A percentile compares a stretch with the other conserved stretches of the same genome.
Conservation (phyloP, 2,797 vertebrate genomes). For the Rhinophrynus dorsalis region DNA sequence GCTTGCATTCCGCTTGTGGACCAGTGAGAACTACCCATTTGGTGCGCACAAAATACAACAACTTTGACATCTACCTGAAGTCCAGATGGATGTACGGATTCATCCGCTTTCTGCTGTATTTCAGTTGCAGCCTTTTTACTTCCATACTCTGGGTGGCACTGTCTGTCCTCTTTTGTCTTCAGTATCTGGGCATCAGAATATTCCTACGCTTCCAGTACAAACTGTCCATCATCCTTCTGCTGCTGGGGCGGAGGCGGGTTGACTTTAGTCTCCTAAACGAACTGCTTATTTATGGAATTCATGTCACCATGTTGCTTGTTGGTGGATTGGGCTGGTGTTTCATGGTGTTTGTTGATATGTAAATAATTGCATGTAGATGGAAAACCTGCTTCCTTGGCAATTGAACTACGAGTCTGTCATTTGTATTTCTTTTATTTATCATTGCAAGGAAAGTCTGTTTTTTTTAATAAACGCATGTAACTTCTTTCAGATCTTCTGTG, state of each 20-base stretch:
- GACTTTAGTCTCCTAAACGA: conserved; percentile 92
- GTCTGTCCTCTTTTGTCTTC: conserved; percentile 86
- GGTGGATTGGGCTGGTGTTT: conserved; percentile 97
- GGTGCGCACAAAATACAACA: conserved; percentile 95
- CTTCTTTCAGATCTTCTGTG: neutral
- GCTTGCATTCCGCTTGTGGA: conserved; percentile 94
- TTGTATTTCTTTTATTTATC: conserved; percentile 53
- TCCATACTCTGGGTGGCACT: conserved; percentile 94
- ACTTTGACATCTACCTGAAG: conserved; percentile 85
- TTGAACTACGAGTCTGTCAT: conserved; percentile 7
- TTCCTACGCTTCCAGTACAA: conserved; percentile 96
- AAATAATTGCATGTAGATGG: conserved; percentile 63
- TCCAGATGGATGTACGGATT: conserved; percentile 93
- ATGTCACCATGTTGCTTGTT: conserved; percentile 95
- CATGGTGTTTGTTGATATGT: conserved; percentile 99
- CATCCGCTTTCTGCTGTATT: conserved; percentile 93
- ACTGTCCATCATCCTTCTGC: conserved; percentile 88
- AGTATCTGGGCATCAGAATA: conserved; percentile 86
- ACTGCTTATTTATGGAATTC: conserved; percentile 92
- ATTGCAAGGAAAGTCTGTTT: conserved; percentile 30
- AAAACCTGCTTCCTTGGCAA: conserved; percentile 44
- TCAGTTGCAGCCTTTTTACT: conserved; percentile 94
- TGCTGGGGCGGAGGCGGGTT: conserved; percentile 87
- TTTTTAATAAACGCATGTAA: conserved; percentile 41
- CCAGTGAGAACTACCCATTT: conserved; percentile 81